Evolutionary conservation across 2,888 invertebrate species (phyloP).

Genomic region (Calliphora vomitoria): DNA sequence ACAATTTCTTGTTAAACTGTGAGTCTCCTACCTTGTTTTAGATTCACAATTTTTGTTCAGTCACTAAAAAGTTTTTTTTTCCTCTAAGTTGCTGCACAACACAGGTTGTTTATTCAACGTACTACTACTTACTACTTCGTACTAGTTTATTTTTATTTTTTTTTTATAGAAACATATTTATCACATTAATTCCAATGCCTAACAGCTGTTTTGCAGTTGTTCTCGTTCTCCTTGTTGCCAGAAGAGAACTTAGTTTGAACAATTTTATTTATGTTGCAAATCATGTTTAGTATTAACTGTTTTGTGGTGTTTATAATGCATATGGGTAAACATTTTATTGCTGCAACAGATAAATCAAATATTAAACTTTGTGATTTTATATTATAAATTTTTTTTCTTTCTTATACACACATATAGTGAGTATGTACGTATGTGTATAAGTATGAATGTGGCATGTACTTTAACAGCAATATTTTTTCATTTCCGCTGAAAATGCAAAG

Average conservation of each 20-base stretch:
- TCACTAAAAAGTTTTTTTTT: not conserved
- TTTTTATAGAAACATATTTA: constrained; percentile 44
- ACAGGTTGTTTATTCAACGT: not conserved
- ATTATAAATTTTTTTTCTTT: constrained; percentile 6
- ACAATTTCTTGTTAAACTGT: not conserved
- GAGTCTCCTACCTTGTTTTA: not conserved
- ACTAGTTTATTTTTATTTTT: too few species aligned
- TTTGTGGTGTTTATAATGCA: constrained; percentile 74
- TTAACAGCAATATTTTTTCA: constrained; percentile 69
- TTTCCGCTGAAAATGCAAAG: constrained; percentile 69
- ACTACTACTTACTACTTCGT: not conserved
- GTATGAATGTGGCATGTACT: constrained; percentile 45
- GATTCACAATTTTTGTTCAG: not conserved
- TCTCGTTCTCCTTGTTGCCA: constrained; percentile 41
- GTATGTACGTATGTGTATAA: constrained; percentile 11
- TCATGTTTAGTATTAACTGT: constrained; percentile 73
- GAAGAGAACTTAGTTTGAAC: constrained; percentile 59
- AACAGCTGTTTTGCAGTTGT: constrained; percentile 67
- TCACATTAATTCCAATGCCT: constrained; percentile 60
- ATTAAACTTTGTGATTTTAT: constrained; percentile 72
- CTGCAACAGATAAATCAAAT: constrained; percentile 73
- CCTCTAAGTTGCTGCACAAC: not conserved
- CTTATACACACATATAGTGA: not conserved
- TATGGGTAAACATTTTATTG: constrained; percentile 73
- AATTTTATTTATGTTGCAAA: constrained; percentile 73